These are phyloP conservation scores for Arrhamphus sclerolepis DNA, from an alignment of 2,797 vertebrate species.

Conservation along the genomic window DNA sequence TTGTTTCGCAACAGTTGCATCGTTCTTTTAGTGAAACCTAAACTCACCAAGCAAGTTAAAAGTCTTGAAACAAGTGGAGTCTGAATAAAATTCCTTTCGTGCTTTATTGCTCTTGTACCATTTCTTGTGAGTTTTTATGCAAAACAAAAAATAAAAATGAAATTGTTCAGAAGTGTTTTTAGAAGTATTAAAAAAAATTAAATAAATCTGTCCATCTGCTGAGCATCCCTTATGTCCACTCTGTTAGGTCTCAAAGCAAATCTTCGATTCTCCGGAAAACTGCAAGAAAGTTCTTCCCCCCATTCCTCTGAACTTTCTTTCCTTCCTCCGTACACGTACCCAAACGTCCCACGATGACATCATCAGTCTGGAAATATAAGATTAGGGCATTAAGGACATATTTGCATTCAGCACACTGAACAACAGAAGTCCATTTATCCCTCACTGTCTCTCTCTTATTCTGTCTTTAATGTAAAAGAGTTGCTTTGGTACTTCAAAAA, in stretches of 20 bases:
- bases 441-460: no score
- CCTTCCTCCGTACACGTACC: slow-evolving; percentile 91
- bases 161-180: no score
- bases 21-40: no score
- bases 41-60: no score
- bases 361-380: slow-evolving; percentile 76
- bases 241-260: slow-evolving; percentile 27
- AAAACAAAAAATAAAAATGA: not conserved
- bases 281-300: slow-evolving; percentile 88
- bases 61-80: no score
- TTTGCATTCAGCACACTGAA: no score
- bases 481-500: no score
- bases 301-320: slow-evolving; percentile 90
- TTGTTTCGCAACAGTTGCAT: not conserved
- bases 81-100: no score
- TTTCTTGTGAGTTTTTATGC: not conserved
- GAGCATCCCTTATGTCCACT: slow-evolving; percentile 10
- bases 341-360: slow-evolving; percentile 83
- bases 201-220: slow-evolving; percentile 1
- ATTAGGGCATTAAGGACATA: not conserved
- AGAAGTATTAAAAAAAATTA: no score
- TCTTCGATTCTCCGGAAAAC: slow-evolving; percentile 86
- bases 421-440: no score
- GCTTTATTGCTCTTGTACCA: no score
- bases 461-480: no score